A percentile compares a stretch with the other conserved stretches of the same genome.
Conservation (phyloP, 2,888 invertebrate genomes). For the Lobophora halterata region DNA sequence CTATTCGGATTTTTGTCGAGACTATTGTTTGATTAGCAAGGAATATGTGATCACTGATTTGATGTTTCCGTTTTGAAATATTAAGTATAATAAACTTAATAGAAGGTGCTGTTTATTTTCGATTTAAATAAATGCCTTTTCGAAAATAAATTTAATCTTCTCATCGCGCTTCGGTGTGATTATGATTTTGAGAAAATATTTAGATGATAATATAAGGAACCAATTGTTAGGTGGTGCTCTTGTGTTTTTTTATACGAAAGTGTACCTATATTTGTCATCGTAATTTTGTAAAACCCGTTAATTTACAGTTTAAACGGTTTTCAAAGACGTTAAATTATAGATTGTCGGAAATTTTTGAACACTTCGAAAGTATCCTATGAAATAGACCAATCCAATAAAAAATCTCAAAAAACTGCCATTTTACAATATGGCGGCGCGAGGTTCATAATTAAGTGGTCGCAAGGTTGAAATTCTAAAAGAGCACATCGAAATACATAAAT, state of each 20-base stretch:
- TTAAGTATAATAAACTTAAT: conserved; percentile 33
- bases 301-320: no score
- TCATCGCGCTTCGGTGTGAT: conserved; percentile 30
- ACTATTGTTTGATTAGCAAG: conserved; percentile 34
- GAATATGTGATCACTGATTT: conserved; percentile 32
- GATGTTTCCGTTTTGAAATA: conserved; percentile 33
- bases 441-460: no score
- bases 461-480: no score
- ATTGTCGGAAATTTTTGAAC: no score
- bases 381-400: no score
- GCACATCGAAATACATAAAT: no score
- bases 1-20: conserved; percentile 32
- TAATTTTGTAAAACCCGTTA: no score
- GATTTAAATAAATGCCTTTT: not conserved
- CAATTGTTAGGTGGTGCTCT: conserved; percentile 49
- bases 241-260: conserved; percentile 30
- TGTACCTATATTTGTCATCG: conserved; percentile 18
- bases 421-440: no score
- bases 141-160: conserved; percentile 17
- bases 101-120: conserved; percentile 26
- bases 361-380: no score
- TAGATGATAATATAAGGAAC: conserved; percentile 40
- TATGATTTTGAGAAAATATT: conserved; percentile 34
- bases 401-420: no score
- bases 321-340: no score